phyloP scores from a whole-genome alignment of 2,888 invertebrate genomes.

The Pteria penguin region DNA sequence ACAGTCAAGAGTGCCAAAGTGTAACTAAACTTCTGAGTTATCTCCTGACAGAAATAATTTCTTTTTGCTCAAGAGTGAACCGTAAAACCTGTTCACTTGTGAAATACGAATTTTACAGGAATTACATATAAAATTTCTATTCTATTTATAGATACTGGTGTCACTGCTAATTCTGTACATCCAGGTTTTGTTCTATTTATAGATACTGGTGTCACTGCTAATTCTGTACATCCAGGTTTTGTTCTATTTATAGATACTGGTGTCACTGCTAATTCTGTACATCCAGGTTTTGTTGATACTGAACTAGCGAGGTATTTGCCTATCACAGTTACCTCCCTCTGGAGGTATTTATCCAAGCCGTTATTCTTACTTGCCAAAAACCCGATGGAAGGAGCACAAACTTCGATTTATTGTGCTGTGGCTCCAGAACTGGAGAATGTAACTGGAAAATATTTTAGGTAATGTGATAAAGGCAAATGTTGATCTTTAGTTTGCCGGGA shows the following conservation, averaged over 20 bases:
- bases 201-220: not conserved
- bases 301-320: slow-evolving; percentile 57
- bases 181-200: no score
- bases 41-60: no score
- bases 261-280: slow-evolving; percentile 60
- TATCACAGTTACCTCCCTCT: slow-evolving; percentile 12
- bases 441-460: slow-evolving; percentile 65
- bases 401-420: slow-evolving; percentile 59
- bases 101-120: no score
- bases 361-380: slow-evolving; percentile 38
- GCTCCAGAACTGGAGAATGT: slow-evolving; percentile 47
- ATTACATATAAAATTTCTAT: no score
- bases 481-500: no score
- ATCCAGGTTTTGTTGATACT: slow-evolving; percentile 68
- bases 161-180: not conserved
- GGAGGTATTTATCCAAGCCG: slow-evolving; percentile 21
- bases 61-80: no score
- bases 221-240: not conserved
- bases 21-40: no score
- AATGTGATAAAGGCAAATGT: not conserved
- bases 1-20: no score
- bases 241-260: slow-evolving; percentile 53
- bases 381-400: slow-evolving; percentile 58
- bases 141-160: not conserved
- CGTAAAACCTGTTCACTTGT: no score